These are phyloP conservation scores for Salvator merianae DNA, from an alignment of 2,113 vertebrate species.

Conservation along the genomic window DNA sequence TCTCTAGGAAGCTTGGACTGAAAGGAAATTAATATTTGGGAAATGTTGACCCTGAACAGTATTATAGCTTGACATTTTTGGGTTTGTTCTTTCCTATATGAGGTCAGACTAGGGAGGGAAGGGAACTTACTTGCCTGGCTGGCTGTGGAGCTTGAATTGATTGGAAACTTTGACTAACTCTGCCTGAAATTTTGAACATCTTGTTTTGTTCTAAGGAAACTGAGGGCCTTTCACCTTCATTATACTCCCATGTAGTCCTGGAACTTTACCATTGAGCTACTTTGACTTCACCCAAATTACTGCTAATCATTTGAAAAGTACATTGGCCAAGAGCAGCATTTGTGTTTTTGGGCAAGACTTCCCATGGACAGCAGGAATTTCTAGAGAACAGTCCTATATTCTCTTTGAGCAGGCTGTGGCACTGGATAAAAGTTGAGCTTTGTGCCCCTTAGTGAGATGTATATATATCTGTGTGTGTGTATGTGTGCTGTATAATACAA, in stretches of 20 bases:
- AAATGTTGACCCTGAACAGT: neutral
- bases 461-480: neutral
- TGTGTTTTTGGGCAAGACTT: neutral
- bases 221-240: conserved; percentile 5
- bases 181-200: neutral
- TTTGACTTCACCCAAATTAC: neutral
- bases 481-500: neutral
- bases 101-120: neutral
- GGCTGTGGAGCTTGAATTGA: neutral
- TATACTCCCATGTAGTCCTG: neutral
- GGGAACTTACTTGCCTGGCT: neutral
- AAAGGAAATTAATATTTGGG: neutral
- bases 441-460: neutral
- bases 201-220: conserved; percentile 22
- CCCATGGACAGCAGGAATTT: conserved; percentile 13
- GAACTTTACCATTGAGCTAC: neutral
- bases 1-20: neutral
- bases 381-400: neutral
- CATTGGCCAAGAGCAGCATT: neutral
- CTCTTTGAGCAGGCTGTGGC: neutral
- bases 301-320: neutral
- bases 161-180: conserved; percentile 4
- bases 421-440: neutral
- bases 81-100: neutral
- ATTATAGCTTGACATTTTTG: neutral